Conservation (phyloP, 2,113 vertebrate genomes). For the Bucco capensis region DNA sequence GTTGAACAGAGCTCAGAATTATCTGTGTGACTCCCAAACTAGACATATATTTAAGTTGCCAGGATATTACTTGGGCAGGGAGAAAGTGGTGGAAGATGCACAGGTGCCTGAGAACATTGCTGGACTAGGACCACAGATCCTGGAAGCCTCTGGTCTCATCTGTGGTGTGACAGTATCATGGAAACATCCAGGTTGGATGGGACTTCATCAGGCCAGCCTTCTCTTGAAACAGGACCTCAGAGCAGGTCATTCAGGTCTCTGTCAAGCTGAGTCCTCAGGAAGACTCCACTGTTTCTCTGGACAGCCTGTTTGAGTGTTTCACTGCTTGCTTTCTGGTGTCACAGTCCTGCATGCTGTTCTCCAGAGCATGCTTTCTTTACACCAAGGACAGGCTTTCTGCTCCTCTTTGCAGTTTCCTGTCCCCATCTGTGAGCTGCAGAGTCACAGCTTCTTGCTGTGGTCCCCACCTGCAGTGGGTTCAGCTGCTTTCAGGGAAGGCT, state of each 20-base stretch:
- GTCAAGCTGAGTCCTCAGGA: background rate
- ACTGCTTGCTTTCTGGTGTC: background rate
- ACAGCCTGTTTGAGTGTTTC: background rate
- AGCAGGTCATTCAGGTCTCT: background rate
- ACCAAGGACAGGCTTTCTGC: accelerated
- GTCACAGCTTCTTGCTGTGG: background rate
- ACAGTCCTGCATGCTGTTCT: background rate
- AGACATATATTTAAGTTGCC: no score
- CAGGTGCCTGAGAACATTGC: background rate
- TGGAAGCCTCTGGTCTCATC: background rate
- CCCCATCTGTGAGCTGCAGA: background rate
- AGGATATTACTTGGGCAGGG: background rate
- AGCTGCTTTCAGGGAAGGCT: background rate
- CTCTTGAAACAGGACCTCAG: background rate
- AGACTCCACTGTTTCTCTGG: background rate
- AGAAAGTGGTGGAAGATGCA: background rate
- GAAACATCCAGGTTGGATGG: background rate
- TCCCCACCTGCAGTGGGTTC: background rate
- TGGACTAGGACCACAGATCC: background rate
- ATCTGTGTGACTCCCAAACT: background rate
- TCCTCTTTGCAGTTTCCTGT: background rate
- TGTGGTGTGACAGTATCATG: background rate
- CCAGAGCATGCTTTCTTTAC: background rate
- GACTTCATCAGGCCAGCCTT: background rate
- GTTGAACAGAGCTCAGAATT: background rate